Base-by-base conservation (phyloP, 2,888 invertebrate genomes). In the Steinernema carpocapsae region DNA sequence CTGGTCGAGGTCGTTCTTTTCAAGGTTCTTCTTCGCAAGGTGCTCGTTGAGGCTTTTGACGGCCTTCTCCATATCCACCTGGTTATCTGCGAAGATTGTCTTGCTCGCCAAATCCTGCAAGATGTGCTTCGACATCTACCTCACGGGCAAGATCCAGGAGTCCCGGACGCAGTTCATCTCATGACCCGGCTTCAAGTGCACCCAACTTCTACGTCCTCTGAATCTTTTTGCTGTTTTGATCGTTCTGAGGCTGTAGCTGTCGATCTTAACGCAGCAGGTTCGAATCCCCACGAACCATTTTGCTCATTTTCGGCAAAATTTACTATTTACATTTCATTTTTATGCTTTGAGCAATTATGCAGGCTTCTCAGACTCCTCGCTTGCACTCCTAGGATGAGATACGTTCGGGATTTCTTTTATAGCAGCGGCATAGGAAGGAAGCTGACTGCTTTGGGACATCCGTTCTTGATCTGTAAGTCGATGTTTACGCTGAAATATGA, bases 101-200 rank as follows among this genome's bases (percentile, higher is more conserved):
- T 95, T 94, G 90, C 97, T 96, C 91, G 97, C 97, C 91, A 95
- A 97, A 91, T 95, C 95, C 89, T 92, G 48, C n/a, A n/a, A n/a
- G n/a, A n/a, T n/a, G n/a, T n/a, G n/a, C n/a, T n/a, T n/a, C n/a
- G n/a, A n/a, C n/a, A 17, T n/a, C 17, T 4, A 17, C n/a, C 4
- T 48, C n/a, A 17, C 4, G 17, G 48, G n/a, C 4, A 6, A 48
- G 48, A 48, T 48, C 48, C 48, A 17, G n/a, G 48, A 48, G 4
- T n/a, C 17, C 48, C n/a, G 48, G n/a, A 19, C 48, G n/a, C n/a
- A 17, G 10, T 48, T 48, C 48, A 48, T 48, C 48, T 10, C 48
- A 17, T 48, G 48, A n/a, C 48, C 48, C 48, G 48, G 48, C 48
- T 48, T 10, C 48, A 48, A 48, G n/a, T 48, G 48, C 48, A 10